Percentiles rank a stretch among this genome's conserved stretches.
Conservation (phyloP, 2,797 vertebrate genomes). For the Anolis apletophallus region DNA sequence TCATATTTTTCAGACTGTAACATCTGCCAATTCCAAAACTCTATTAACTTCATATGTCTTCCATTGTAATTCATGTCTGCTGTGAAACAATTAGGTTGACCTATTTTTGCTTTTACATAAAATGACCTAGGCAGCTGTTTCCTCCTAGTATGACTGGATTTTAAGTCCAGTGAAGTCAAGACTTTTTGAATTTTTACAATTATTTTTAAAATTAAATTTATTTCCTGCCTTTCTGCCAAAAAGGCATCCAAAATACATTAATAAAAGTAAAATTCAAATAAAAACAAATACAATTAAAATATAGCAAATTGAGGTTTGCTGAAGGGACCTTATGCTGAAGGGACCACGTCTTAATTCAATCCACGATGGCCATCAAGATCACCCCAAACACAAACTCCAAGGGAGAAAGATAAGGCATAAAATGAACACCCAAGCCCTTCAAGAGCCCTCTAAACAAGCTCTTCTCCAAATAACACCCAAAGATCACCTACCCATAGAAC, state of each 20-base stretch:
- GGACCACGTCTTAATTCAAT: too few species aligned
- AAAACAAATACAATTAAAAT: background rate
- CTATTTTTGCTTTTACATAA: slow-evolving; percentile 53
- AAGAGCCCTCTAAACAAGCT: too few species aligned
- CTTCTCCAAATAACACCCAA: too few species aligned
- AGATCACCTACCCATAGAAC: too few species aligned
- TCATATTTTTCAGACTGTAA: slow-evolving; percentile 35
- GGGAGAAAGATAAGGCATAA: too few species aligned
- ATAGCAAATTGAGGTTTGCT: background rate
- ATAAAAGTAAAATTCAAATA: background rate
- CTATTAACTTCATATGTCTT: slow-evolving; percentile 64
- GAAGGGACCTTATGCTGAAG: too few species aligned
- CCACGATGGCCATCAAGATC: too few species aligned
- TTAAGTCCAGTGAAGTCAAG: slow-evolving; percentile 9
- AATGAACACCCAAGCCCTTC: too few species aligned
- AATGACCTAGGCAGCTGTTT: slow-evolving; percentile 47
- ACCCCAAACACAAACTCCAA: too few species aligned
- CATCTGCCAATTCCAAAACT: slow-evolving; percentile 43
- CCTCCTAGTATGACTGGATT: background rate
- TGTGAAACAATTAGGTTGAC: slow-evolving; percentile 42
- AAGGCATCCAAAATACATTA: background rate
- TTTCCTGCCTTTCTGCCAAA: background rate
- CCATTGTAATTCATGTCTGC: slow-evolving; percentile 37
- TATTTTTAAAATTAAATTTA: background rate
- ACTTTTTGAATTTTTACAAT: background rate